Evolutionary conservation across 92 coral and sea anemone species (phyloP).

Genomic region (Parazoanthus swiftii): DNA sequence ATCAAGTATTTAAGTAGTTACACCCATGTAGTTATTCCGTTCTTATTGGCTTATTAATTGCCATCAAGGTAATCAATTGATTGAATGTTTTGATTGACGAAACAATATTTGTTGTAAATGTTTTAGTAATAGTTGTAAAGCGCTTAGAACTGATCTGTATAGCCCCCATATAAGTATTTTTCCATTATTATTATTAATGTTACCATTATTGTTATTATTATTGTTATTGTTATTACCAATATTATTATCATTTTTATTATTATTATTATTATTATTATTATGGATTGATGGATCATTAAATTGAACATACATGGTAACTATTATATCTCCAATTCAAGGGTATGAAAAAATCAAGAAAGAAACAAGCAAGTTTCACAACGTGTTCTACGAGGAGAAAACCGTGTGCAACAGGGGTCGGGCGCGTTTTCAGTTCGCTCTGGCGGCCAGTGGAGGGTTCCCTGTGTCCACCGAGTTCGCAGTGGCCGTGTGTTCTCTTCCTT

Average conservation of each 20-base stretch:
- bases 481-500: slow-evolving; percentile 45
- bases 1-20: not conserved
- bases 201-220: no score
- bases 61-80: not conserved
- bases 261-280: no score
- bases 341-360: slow-evolving; percentile 39
- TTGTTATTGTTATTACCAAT: no score
- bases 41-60: not conserved
- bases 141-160: no score
- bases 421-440: slow-evolving; percentile 43
- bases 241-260: no score
- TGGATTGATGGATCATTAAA: no score
- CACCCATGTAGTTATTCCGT: no score
- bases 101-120: no score
- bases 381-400: slow-evolving; percentile 46
- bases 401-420: slow-evolving; percentile 56
- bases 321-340: not conserved
- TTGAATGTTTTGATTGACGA: not conserved
- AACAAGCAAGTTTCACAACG: slow-evolving; percentile 42
- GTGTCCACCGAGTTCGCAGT: slow-evolving; percentile 53
- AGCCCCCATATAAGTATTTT: no score
- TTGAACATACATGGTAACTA: no score
- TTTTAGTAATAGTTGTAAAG: no score
- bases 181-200: no score
- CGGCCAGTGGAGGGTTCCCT: slow-evolving; percentile 32